Base-by-base conservation (phyloP, 1,140 invertebrate genomes). In the Rhagoletis pomonella region DNA sequence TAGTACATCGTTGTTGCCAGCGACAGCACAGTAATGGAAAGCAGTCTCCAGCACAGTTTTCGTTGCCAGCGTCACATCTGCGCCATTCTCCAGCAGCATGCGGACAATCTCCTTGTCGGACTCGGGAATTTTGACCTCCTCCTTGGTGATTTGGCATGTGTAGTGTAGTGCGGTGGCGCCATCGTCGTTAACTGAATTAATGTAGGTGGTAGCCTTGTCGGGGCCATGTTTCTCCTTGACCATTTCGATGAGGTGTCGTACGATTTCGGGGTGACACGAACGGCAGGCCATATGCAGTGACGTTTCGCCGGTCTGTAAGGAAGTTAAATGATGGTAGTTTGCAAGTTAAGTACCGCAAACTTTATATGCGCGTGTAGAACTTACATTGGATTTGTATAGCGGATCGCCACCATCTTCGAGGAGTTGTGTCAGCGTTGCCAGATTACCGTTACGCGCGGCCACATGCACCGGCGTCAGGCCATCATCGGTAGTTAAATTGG, bases 111-210 rank as follows among this genome's bases (percentile, higher is more conserved):
- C 97, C 90, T 96, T 96, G 92, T 99, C 99, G 88, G 98, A 97
- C 65, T 97, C 96, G 1, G 96, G 95, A 64, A 94, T 93, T 90
- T 94, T 94, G 0, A 97, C 96, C 93, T 97, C 96, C 47, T 95
- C 94, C 90, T 97, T 97, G 10, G 95, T 96, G 85, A 97, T 96
- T 92, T 96, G 95, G 86, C 96, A 97, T 5, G 96, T 96, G 90
- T 96, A 99, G 94, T 99, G 99, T 9, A 99, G 94, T 0, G 98
- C 96, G 86, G 97, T 98, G 88, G 99, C 98, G 9, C 99, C 98
- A 88, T 98, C 97, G 93, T 98, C 96, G 69, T 97, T 98, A 9
- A 97, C 94, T 88, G 96, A 95, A 90, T 98, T 97, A 9, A 98
- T 96, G 90, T 97, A 97, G 12, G 94, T 91, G 3, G 95, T 96